Base-by-base conservation (phyloP, 2,797 vertebrate genomes). In the Tapirus indicus region DNA sequence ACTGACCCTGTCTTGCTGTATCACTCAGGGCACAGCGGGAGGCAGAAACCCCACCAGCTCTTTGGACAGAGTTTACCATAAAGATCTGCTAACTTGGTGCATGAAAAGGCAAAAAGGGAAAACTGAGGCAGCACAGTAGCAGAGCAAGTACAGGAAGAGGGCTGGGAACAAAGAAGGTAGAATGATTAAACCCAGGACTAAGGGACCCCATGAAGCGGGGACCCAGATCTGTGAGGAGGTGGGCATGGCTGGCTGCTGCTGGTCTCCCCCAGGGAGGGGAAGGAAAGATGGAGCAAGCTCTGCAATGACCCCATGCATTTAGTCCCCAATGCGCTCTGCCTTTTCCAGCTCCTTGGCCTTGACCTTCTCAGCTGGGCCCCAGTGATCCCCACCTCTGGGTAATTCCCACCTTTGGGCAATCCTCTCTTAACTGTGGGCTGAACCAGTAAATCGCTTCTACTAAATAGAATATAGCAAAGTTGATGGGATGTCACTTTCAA, bases 1-100 rank as follows among this genome's bases (percentile, higher is more conserved):
- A n/a, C 1, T 7, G 47, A 29, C 7, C 2, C 11, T 5, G 23
- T 41, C 66, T 56, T 4, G 0, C 20, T 2, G 44, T 11, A 11
- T n/a, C 62, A 49, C 17, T 2, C 12, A 38, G 77, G 17, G 29
- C n/a, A 23, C 27, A 4, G 56, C 25, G 7, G 32, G 52, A 66
- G 60, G n/a, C 49, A 38, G 92, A 41, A 27, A 35, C 60, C 25
- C 17, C 18, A n/a, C 47, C 32, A 54, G 68, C 18, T 72, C 29
- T 84, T 44, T 58, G 44, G 69, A 38, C 18, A 44, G 49, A 85
- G 27, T 69, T 60, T 27, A 12, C 41, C 23, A 20, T 38, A 32
- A 87, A 41, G 58, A 86, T 44, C 25, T 8, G 5, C 41, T 60
- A 54, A 56, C 21, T 49, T 4, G 13, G 75, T 35, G 17, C 4